These are phyloP conservation scores for Neoarius graeffei DNA, from an alignment of 2,113 vertebrate species.

Conservation along the genomic window DNA sequence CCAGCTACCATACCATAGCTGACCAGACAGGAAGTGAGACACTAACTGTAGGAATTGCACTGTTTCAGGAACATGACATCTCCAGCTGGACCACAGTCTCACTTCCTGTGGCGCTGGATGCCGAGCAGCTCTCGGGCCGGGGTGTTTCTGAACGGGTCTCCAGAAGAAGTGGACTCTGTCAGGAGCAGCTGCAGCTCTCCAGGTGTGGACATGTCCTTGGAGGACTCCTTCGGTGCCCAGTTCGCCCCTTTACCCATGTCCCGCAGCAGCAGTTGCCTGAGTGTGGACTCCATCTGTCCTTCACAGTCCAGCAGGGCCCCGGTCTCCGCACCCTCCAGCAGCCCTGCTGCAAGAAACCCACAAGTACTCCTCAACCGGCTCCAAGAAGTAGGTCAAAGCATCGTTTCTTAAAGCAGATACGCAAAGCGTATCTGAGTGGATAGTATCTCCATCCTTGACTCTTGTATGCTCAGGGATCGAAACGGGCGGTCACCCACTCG, in stretches of 20 bases:
- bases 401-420: background rate
- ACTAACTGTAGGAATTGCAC: background rate
- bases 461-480: no score
- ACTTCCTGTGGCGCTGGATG: conserved; percentile 80
- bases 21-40: background rate
- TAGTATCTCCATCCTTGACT: no score
- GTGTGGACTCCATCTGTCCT: conserved; percentile 67
- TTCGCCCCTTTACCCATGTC: conserved; percentile 70
- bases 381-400: conserved; percentile 78
- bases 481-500: no score
- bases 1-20: background rate
- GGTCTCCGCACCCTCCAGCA: conserved; percentile 15
- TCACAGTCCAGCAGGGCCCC: conserved; percentile 54
- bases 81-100: conserved; percentile 73
- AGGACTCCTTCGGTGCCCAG: conserved; percentile 67
- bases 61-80: conserved; percentile 73
- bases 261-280: conserved; percentile 74
- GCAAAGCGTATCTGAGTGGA: no score
- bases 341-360: conserved; percentile 47
- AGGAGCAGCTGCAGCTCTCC: conserved; percentile 44
- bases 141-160: conserved; percentile 77
- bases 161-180: conserved; percentile 65
- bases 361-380: conserved; percentile 78
- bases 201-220: conserved; percentile 48
- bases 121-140: conserved; percentile 78